Evolutionary conservation across 2,888 invertebrate species (phyloP), one percentile per base, ranked within the genome.

Genomic region (Drosophila colorata): DNA sequence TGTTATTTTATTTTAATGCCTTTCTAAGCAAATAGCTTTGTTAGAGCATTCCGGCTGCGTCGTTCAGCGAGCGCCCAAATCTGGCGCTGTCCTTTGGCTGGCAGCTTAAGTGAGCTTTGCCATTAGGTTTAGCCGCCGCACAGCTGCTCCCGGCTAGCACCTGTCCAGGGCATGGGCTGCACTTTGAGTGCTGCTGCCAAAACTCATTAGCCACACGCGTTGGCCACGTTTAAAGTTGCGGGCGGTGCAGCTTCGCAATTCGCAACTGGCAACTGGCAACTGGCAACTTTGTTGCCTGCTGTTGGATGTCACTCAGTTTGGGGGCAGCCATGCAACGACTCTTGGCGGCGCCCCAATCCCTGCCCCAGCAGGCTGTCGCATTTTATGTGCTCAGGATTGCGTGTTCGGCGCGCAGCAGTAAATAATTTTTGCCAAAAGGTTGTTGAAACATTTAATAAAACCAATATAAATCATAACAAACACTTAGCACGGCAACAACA

Each of bases 361-460:
- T 35, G 25, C 40, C 13, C 18, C 56, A 46, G 25, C 60, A 61
- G 51, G 55, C 59, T 71, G 71, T 53, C 56, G 56, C 60, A 53
- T 49, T 69, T 61, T 40, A 52, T 67, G 78, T 78, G 70, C 47
- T 66, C 69, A 63, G 74, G 8, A 55, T 67, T 74, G 84, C 74
- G 72, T 80, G 71, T 63, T 37, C 57, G 48, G 20, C 46, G 47
- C 44, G 48, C 68, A 65, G 88, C 85, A 85, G 85, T 85, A 85
- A 85, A 85, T 85, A 84, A 85, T 85, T 87, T 81, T 87, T 66
- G 74, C 85, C 80, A 78, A 83, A 88, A 87, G 78, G 79, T 87
- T 88, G 91, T 88, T 91, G 91, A 90, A 90, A 90, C 90, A 90
- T 90, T 90, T 90, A 91, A 90, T 90, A 90, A 90, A 91, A 90